Base-by-base conservation (phyloP, 1,140 invertebrate genomes). In the Plectus sambesii region DNA sequence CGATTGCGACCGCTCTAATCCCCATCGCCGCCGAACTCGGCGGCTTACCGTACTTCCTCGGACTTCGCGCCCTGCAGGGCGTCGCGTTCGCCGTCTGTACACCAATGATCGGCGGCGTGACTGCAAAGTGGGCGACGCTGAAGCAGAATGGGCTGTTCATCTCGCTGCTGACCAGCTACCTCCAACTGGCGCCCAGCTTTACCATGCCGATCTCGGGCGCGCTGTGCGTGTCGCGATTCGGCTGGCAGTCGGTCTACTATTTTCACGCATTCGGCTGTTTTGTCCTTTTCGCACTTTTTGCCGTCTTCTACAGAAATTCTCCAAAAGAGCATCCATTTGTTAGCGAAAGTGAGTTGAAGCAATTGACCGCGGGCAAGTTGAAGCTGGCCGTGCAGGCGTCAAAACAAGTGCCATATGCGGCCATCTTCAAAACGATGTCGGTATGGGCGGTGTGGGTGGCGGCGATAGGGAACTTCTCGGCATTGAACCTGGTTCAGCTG, bases 361-460 rank as follows among this genome's bases (percentile, higher is more conserved):
- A 66, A 51, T 66, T 66, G 9, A 50, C 62, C 24, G 50, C 66
- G 30, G 65, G 66, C 49, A 66, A 66, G 27, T 26, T 27, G 27
- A 19, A 51, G n/a, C 19, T 49, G 33, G 5, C 38, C 33, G 3
- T n/a, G 1, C 24, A 24, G 22, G 48, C 47, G 17, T 17, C 48
- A 41, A 20, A 15, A 5, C 9, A 49, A 23, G 62, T 65, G 41
- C 63, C 63, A 27, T 64, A 62, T 26, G 30, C 20, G 3, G 43
- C 50, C 15, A 66, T 66, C 22, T 35, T 65, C 2, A 44, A 49
- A 19, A 68, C 63, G 8, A 50, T 46, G 5, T 57, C 59, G 12
- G 60, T 66, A 4, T 66, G 66, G 65, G 63, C 63, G 15, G 53
- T 66, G 19, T 66, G 63, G 63, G 42, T 66, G 9, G 65, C 63